Base-by-base conservation (phyloP, 1,140 invertebrate genomes). In the Listronotus bonariensis region DNA sequence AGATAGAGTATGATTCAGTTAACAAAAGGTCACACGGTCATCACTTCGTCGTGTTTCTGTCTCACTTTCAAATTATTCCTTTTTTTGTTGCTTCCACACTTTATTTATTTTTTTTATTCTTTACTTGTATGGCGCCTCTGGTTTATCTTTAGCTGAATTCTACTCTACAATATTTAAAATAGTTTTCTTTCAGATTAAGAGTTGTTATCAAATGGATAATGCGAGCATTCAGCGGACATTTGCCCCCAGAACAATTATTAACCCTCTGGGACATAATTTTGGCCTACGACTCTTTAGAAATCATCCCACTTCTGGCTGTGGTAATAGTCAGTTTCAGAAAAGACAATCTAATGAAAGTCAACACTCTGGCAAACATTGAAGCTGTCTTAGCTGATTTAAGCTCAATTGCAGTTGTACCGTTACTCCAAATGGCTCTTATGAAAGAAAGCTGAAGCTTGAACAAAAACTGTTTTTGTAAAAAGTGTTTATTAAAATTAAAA, bases 171-270 rank as follows among this genome's bases (percentile, higher is more conserved):
- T 55, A 55, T 17, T 40, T 42, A 14, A 14, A 45, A 26, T 26
- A 26, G 49, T 46, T 54, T 55, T 17, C 57, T 79, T 82, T 38
- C 68, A 93, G 92, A n/a, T 82, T 95, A 32, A 86, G 90, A 72
- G 87, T 97, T 15, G 93, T 95, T 3, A 95, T 97, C 76, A 96
- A 96, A 78, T 98, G 96, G 96, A 78, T 98, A 9, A 96, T 97
- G 85, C 83, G 94, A 66, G 94, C 91, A 1, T 98, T 97, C 76
- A 96, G 94, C 69, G 95, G 96, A 0, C 93, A 96, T 76, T 81
- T 98, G 48, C 89, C 92, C 0, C 93, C 93, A 5, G 93, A 96
- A 72, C 95, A 98, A 78, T 81, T 98, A 0, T 81, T 98, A 0
- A 87, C 91, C 36, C 80, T 98, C 8, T 98, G 95, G 95, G 95